Conservation (phyloP, 2,888 invertebrate species). For the Morpho deidamia region DNA sequence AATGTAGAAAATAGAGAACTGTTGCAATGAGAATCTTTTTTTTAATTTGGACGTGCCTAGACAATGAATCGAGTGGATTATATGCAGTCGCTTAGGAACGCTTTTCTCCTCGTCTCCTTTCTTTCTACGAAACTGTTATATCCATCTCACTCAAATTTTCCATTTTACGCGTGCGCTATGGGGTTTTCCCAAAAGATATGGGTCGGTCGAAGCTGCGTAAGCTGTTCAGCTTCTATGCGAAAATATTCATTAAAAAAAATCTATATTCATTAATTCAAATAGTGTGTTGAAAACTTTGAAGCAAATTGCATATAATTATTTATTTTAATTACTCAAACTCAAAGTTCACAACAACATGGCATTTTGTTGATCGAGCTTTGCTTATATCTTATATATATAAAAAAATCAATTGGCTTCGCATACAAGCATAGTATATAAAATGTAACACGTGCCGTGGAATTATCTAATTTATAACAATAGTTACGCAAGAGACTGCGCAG, state of each 20-base stretch:
- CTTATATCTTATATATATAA: too few species aligned
- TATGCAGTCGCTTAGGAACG: conserved; percentile 44
- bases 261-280: too few species aligned
- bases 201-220: conserved; percentile 62
- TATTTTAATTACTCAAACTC: neutral
- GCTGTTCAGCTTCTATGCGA: conserved; percentile 27
- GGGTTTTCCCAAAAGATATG: conserved; percentile 59
- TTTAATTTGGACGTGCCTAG: conserved; percentile 59
- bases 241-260: too few species aligned
- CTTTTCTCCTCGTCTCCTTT: conserved; percentile 41
- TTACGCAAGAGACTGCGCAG: conserved; percentile 71
- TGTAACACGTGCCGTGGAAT: conserved; percentile 18
- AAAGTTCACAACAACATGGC: too few species aligned
- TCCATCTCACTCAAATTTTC: conserved; percentile 49
- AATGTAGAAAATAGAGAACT: conserved; percentile 7
- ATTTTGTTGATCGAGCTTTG: too few species aligned
- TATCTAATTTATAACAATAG: conserved; percentile 53
- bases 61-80: conserved; percentile 59
- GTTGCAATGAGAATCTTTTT: conserved; percentile 29
- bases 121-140: conserved; percentile 28
- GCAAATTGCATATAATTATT: neutral
- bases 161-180: conserved; percentile 62
- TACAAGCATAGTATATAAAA: neutral
- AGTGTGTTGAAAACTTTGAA: too few species aligned
- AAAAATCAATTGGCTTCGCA: too few species aligned